Evolutionary conservation across 1,140 invertebrate species (phyloP).

Genomic region (Cryptotermes secundus): DNA sequence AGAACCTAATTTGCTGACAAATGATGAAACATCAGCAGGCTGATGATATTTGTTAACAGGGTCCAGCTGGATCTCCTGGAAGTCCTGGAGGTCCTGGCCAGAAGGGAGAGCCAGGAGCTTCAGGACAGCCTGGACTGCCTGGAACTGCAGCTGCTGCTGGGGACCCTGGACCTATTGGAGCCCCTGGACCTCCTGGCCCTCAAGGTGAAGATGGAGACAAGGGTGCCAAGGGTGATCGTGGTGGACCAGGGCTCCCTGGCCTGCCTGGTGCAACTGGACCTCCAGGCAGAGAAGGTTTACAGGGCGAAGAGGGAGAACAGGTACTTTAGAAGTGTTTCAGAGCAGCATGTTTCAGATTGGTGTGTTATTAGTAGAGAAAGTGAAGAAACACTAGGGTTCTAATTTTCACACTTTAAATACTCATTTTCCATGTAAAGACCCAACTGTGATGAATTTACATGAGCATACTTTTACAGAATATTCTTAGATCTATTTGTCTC

Average conservation of each 20-base stretch:
- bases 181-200: slow-evolving; percentile 42
- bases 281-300: slow-evolving; percentile 43
- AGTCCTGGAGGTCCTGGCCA: slow-evolving; percentile 45
- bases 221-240: slow-evolving; percentile 71
- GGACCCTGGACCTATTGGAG: slow-evolving; percentile 44
- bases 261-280: slow-evolving; percentile 41
- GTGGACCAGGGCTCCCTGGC: slow-evolving; percentile 45
- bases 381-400: no score
- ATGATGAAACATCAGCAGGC: no score
- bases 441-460: no score
- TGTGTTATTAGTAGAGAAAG: no score
- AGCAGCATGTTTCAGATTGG: no score
- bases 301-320: slow-evolving; percentile 41
- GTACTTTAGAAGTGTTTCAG: neutral
- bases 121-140: slow-evolving; percentile 46
- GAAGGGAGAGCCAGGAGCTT: slow-evolving; percentile 47
- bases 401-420: no score
- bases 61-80: slow-evolving; percentile 42
- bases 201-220: slow-evolving; percentile 60
- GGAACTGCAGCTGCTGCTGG: slow-evolving; percentile 42
- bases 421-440: no score
- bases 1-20: no score
- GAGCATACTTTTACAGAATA: no score
- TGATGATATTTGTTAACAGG: slow-evolving; percentile 32
- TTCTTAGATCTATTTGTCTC: no score